These are phyloP conservation scores for Spodoptera litura DNA, from an alignment of 1,140 invertebrate genomes.

Conservation along the genomic window DNA sequence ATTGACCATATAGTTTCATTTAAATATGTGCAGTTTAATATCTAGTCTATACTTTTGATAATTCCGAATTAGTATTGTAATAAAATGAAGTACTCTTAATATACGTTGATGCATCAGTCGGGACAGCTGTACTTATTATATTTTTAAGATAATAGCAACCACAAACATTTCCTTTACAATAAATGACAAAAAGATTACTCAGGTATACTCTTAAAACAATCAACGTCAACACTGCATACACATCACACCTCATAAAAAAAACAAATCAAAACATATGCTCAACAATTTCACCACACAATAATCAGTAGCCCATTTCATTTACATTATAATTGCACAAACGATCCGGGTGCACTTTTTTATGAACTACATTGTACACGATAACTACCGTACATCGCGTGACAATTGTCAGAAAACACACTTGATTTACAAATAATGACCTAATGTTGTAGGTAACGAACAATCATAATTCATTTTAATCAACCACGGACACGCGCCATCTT, in stretches of 20 bases:
- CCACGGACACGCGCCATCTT: constrained; percentile 55
- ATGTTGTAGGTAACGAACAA: constrained; percentile 66
- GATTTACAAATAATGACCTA: constrained; percentile 78
- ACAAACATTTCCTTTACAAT: too few relatives aligned
- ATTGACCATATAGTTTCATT: too few relatives aligned
- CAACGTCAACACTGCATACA: too few relatives aligned
- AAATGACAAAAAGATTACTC: not conserved
- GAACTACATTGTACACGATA: constrained; percentile 29
- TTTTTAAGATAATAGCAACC: too few relatives aligned
- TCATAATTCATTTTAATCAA: constrained; percentile 73
- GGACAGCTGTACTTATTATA: too few relatives aligned
- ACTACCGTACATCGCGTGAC: constrained; percentile 60
- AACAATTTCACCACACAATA: constrained; percentile 25
- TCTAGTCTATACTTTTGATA: too few relatives aligned
- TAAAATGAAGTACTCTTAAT: too few relatives aligned
- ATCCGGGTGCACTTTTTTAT: constrained; percentile 40
- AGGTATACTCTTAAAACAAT: not conserved
- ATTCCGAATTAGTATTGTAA: too few relatives aligned
- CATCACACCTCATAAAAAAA: not conserved
- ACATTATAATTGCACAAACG: constrained; percentile 46
- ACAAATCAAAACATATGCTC: constrained; percentile 28
- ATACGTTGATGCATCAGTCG: too few relatives aligned
- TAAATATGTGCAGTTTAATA: too few relatives aligned
- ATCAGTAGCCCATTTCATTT: constrained; percentile 48
- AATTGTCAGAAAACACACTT: constrained; percentile 59